Percentiles rank a stretch among this genome's conserved stretches.
Evolutionary conservation across 2,888 invertebrate genomes (phyloP).

Genomic region (Blastobasis lacticolella): DNA sequence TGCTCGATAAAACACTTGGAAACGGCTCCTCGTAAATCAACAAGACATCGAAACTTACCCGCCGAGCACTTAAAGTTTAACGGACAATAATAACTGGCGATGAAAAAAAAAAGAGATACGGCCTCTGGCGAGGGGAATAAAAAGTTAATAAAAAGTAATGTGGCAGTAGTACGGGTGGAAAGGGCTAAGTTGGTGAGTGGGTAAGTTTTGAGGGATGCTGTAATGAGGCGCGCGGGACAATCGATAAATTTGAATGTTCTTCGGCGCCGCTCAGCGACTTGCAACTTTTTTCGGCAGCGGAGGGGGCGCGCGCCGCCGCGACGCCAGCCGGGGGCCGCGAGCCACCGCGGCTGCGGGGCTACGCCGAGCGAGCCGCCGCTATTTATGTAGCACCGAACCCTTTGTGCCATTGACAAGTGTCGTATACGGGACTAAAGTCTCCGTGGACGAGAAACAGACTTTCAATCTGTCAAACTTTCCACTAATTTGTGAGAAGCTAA

Average conservation of each 20-base stretch:
- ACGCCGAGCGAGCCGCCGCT: too few species aligned
- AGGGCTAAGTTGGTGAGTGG: slow-evolving; percentile 67
- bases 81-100: slow-evolving; percentile 69
- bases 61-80: slow-evolving; percentile 72
- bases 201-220: slow-evolving; percentile 70
- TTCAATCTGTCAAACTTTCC: too few species aligned
- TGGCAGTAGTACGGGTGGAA: slow-evolving; percentile 55
- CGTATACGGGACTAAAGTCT: too few species aligned
- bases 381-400: too few species aligned
- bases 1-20: slow-evolving; percentile 72
- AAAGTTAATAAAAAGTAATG: slow-evolving; percentile 56
- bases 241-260: slow-evolving; percentile 74
- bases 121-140: slow-evolving; percentile 41
- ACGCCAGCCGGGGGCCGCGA: slow-evolving; percentile 38
- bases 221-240: slow-evolving; percentile 69
- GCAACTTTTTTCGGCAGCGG: slow-evolving; percentile 70
- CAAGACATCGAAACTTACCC: slow-evolving; percentile 68
- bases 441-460: too few species aligned
- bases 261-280: slow-evolving; percentile 68
- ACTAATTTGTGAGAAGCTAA: too few species aligned
- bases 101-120: slow-evolving; percentile 62
- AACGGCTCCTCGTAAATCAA: slow-evolving; percentile 69
- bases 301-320: slow-evolving; percentile 56
- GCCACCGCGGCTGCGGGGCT: background rate
- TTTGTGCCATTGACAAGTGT: too few species aligned